Evolutionary conservation across 2,113 vertebrate genomes (phyloP), one percentile per base, ranked within the genome.

Genomic region (Nesoenas mayeri): DNA sequence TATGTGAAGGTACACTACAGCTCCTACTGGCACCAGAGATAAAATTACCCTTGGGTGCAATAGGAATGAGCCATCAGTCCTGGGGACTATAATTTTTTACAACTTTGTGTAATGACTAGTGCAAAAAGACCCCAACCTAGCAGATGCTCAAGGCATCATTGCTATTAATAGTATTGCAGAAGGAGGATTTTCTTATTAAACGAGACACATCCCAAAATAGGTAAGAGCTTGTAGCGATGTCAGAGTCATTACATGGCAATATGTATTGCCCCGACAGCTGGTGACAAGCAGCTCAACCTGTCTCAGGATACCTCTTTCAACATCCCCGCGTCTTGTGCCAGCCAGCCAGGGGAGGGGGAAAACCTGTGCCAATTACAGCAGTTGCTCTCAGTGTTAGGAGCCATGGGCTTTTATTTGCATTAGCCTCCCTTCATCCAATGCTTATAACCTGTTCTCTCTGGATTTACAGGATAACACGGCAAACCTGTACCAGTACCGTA

Each of bases 321-420:
- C 22, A 29, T 8, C 0, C 2, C 2, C 3, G 12, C 0, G 1
- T 36, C 6, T 21, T 2, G 1, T 51, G 28, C 8, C 36, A 32
- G 34, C 13, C 17, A 78, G 14, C 12, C 21, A n/a, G 24, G 22
- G 24, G 4, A 69, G 26, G 17, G 8, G 16, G 15, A 73, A 44
- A 6, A 2, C 21, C 42, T 70, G 13, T 18, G 9, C 22, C 42
- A 42, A 4, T 40, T 70, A 20, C 7, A 67, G 56, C 38, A 60
- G 16, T 6, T 91, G 28, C 8, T 65, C 48, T 61, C n/a, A 61
- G 26, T 0, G 0, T 47, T 53, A 67, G 38, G 6, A 91, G 19
- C 5, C 53, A 42, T 0, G 1, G 18, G 18, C 50, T 87, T 79
- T 67, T 91, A 38, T 87, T 58, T 79, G 38, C 12, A 7, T 72